Evolutionary conservation across 2,888 invertebrate species (phyloP).

Genomic region (Amblyteles armatorius): DNA sequence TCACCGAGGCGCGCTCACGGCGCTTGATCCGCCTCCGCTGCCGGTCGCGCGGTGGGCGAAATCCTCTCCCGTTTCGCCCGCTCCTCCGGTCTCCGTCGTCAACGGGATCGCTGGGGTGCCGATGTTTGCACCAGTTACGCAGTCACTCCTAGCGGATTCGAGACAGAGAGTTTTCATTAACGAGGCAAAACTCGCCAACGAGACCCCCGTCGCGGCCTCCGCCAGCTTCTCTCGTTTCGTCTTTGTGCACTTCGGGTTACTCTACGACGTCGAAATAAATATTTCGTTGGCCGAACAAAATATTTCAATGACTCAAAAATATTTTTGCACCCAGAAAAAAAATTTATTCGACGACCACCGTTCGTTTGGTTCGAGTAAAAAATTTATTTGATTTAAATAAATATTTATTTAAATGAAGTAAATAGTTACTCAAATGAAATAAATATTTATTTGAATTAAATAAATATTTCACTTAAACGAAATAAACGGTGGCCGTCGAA

Average conservation of each 20-base stretch:
- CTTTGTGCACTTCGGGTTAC: constrained; percentile 7
- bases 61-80: constrained; percentile 63
- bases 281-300: too few species aligned
- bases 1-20: constrained; percentile 19
- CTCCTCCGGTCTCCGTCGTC: not conserved
- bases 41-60: constrained; percentile 40
- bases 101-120: constrained; percentile 30
- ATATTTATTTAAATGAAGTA: too few species aligned
- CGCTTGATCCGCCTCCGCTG: constrained; percentile 50
- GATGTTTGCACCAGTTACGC: constrained; percentile 41
- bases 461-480: too few species aligned
- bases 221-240: constrained; percentile 16
- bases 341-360: too few species aligned
- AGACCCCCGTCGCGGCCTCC: not conserved
- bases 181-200: constrained; percentile 53
- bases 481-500: too few species aligned
- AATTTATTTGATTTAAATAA: too few species aligned
- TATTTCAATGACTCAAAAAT: too few species aligned
- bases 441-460: too few species aligned
- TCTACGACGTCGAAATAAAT: not conserved
- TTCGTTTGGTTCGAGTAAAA: too few species aligned
- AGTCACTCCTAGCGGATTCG: constrained; percentile 26
- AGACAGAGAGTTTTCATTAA: constrained; percentile 62
- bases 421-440: too few species aligned
- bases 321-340: too few species aligned